Conservation (phyloP, 2,113 vertebrate genomes). For the Chaetura pelagica region DNA sequence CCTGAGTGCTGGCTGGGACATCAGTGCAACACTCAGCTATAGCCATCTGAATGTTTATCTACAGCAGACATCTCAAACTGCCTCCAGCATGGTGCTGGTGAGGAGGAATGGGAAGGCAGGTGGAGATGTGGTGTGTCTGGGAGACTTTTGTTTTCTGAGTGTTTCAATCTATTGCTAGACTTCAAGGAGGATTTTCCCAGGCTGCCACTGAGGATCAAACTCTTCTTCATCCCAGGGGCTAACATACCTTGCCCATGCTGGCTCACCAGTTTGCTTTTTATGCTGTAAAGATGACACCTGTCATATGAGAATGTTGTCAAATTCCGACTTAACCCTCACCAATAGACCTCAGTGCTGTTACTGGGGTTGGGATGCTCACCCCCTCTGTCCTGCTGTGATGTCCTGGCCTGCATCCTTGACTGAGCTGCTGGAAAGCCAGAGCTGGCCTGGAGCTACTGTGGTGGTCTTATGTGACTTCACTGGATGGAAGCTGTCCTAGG, state of each 20-base stretch:
- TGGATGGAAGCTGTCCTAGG: background rate
- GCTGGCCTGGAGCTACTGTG: background rate
- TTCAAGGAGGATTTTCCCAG: background rate
- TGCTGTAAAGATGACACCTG: accelerated
- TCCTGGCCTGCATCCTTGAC: background rate
- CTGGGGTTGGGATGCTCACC: background rate
- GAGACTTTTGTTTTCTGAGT: background rate
- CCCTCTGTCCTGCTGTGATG: background rate
- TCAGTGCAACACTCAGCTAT: background rate
- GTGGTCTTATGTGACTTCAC: background rate
- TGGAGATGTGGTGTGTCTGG: background rate
- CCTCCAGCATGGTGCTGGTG: background rate
- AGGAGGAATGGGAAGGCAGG: background rate
- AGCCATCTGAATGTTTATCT: background rate
- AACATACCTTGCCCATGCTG: accelerated
- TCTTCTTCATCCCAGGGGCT: background rate
- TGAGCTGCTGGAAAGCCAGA: background rate
- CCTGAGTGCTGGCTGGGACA: accelerated
- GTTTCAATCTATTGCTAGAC: background rate
- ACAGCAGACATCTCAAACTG: background rate
- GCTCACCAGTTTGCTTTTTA: background rate
- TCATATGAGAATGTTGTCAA: background rate
- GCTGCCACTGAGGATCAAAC: background rate
- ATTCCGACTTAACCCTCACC: background rate
- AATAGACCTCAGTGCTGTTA: accelerated